Conservation (phyloP, 2,888 invertebrate genomes). For the Cybosia mesomella region DNA sequence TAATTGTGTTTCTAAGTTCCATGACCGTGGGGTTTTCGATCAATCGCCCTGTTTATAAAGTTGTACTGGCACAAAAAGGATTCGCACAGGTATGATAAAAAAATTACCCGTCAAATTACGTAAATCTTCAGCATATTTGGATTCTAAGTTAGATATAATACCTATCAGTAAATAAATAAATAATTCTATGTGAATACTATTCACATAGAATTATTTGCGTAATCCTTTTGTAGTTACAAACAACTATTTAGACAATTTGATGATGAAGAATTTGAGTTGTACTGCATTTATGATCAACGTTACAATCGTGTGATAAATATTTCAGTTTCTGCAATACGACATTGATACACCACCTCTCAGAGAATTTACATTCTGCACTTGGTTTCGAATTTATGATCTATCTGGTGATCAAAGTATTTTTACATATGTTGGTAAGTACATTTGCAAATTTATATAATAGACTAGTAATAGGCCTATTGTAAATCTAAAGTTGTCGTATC, state of each 20-base stretch:
- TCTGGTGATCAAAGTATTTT: constrained; percentile 73
- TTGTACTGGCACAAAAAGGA: constrained; percentile 89
- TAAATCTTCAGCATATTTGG: too few relatives aligned
- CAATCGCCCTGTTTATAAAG: constrained; percentile 86
- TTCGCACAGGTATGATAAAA: constrained; percentile 87
- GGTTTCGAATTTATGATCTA: constrained; percentile 90
- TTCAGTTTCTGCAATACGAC: constrained; percentile 89
- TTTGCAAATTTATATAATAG: background rate
- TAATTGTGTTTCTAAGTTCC: constrained; percentile 54
- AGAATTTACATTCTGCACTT: constrained; percentile 93
- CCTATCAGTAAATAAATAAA: background rate
- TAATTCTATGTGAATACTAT: too few relatives aligned
- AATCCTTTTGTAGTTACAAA: background rate
- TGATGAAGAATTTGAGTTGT: background rate
- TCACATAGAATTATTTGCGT: background rate
- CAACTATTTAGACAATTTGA: background rate
- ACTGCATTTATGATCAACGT: background rate
- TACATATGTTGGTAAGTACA: constrained; percentile 74
- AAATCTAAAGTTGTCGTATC: constrained; percentile 24
- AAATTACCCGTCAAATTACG: too few relatives aligned
- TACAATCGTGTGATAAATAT: constrained; percentile 22
- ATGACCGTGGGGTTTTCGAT: constrained; percentile 56
- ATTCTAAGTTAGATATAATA: too few relatives aligned
- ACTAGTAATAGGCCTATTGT: constrained; percentile 7
- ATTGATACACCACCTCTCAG: constrained; percentile 90